Evolutionary conservation across 1,140 invertebrate species (phyloP), one percentile per base, ranked within the genome.

Genomic region (Linepithema humile): DNA sequence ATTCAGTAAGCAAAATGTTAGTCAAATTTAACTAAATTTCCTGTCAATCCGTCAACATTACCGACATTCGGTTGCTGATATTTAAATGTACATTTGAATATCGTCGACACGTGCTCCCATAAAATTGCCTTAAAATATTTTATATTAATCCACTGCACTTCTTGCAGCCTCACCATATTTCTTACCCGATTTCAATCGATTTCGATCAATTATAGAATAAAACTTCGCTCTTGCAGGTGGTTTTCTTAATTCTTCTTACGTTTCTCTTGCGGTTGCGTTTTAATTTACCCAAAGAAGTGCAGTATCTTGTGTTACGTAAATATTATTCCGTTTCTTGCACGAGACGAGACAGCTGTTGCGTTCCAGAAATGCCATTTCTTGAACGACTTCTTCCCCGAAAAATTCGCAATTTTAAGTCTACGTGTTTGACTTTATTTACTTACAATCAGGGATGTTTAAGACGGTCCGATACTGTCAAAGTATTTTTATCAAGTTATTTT

Each of bases 281-380:
- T 57, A 73, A 73, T 73, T 15, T 29, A 29, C 12, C 20, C 35
- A 38, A 57, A 40, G 50, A 73, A 73, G 53, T 72, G 20, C 32
- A 72, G 55, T 55, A 72, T 73, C 50, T 73, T 12, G 15, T 29
- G 32, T 72, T 72, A 72, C n/a, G 69, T 73, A 73, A 73, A 73
- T 57, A 57, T 73, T 57, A 55, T 57, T 73, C 50, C 7, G 20
- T 15, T 6, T 57, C 50, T 55, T 29, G n/a, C 50, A 73, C 20
- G 35, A 73, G 48, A 57, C 15, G 35, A 2, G 38, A n/a, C 48
- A n/a, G 38, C 2, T 53, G 69, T 72, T 32, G 53, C n/a, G 67
- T 23, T 72, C 20, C 23, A n/a, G 32, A 53, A 72, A 72, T 40
- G 35, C 35, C 15, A 26, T 12, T 3, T 72, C 10, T 73, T 38